A percentile compares a stretch with the other conserved stretches of the same genome.
Conservation (phyloP, 2,888 invertebrate species). For the Drosophila setosimentum region DNA sequence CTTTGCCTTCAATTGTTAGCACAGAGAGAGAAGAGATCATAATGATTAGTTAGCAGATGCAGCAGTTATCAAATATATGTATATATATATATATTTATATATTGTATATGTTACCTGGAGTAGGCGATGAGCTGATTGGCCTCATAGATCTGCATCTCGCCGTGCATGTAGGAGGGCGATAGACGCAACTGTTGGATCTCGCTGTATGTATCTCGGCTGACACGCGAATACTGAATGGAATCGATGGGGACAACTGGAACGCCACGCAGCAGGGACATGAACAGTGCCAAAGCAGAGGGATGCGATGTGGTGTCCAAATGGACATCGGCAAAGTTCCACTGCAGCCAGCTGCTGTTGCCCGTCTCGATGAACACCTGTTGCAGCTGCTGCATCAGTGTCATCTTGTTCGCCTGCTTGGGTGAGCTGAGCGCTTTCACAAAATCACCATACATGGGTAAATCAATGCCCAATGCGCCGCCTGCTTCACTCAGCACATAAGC, state of each 20-base stretch:
- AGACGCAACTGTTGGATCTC: slow-evolving; percentile 85
- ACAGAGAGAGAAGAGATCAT: slow-evolving; percentile 13
- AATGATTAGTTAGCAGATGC: slow-evolving; percentile 14
- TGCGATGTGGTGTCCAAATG: slow-evolving; percentile 51
- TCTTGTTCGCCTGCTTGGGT: slow-evolving; percentile 57
- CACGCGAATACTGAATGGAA: slow-evolving; percentile 58
- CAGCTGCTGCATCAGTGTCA: slow-evolving; percentile 70
- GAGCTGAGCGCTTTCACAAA: slow-evolving; percentile 74
- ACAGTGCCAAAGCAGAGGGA: slow-evolving; percentile 87
- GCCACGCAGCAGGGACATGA: slow-evolving; percentile 92
- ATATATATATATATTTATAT: too few relatives aligned
- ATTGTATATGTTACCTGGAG: slow-evolving; percentile 87
- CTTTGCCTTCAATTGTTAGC: slow-evolving; percentile 53
- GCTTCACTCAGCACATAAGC: slow-evolving; percentile 67
- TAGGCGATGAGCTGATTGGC: slow-evolving; percentile 88
- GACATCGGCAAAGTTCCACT: slow-evolving; percentile 83
- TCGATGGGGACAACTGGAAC: slow-evolving; percentile 88
- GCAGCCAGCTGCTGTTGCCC: slow-evolving; percentile 81
- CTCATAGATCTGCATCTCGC: slow-evolving; percentile 85
- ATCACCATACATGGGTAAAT: slow-evolving; percentile 83
- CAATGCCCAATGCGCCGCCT: slow-evolving; percentile 76
- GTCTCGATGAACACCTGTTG: slow-evolving; percentile 64
- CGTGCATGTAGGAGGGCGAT: slow-evolving; percentile 89
- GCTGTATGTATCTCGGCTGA: slow-evolving; percentile 60
- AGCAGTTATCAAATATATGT: not conserved